A percentile compares a stretch with the other conserved stretches of the same genome.
Evolutionary conservation across 1,140 invertebrate genomes (phyloP).

Genomic region (Aporrectodea caliginosa): DNA sequence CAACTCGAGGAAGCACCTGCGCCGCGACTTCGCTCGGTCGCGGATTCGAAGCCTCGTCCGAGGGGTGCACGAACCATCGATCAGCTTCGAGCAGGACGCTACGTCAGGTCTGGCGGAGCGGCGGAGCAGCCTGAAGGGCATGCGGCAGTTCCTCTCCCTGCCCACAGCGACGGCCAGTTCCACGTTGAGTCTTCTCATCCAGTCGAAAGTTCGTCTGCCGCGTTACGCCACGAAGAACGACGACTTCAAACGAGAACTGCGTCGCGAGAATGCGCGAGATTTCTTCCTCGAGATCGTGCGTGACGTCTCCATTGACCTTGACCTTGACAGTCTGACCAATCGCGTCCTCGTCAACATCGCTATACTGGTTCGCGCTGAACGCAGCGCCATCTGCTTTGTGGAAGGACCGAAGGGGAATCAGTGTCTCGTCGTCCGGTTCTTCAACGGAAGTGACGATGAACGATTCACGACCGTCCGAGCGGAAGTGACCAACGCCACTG

Average conservation of each 20-base stretch:
- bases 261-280: slow-evolving; percentile 52
- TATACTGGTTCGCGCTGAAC: slow-evolving; percentile 57
- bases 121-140: slow-evolving; percentile 55
- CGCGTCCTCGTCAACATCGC: slow-evolving; percentile 57
- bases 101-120: slow-evolving; percentile 33
- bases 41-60: slow-evolving; percentile 54
- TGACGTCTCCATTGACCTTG: slow-evolving; percentile 58
- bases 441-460: slow-evolving; percentile 40
- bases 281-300: slow-evolving; percentile 58
- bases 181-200: slow-evolving; percentile 58
- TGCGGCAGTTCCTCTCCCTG: slow-evolving; percentile 56
- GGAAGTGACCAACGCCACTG: slow-evolving; percentile 30
- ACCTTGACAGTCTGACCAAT: slow-evolving; percentile 55
- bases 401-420: slow-evolving; percentile 53
- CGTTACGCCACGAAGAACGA: slow-evolving; percentile 50
- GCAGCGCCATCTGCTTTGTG: slow-evolving; percentile 57
- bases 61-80: slow-evolving; percentile 37
- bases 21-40: slow-evolving; percentile 56
- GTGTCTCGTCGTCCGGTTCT: slow-evolving; percentile 51
- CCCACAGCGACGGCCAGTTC: slow-evolving; percentile 56
- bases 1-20: slow-evolving; percentile 40
- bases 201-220: slow-evolving; percentile 57
- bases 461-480: slow-evolving; percentile 33
- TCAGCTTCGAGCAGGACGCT: slow-evolving; percentile 13
- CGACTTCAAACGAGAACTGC: slow-evolving; percentile 54